A percentile compares a stretch with the other conserved stretches of the same genome.
These are phyloP conservation scores for Danio kyathit DNA, from an alignment of 2,797 vertebrate species.

Conservation along the genomic window DNA sequence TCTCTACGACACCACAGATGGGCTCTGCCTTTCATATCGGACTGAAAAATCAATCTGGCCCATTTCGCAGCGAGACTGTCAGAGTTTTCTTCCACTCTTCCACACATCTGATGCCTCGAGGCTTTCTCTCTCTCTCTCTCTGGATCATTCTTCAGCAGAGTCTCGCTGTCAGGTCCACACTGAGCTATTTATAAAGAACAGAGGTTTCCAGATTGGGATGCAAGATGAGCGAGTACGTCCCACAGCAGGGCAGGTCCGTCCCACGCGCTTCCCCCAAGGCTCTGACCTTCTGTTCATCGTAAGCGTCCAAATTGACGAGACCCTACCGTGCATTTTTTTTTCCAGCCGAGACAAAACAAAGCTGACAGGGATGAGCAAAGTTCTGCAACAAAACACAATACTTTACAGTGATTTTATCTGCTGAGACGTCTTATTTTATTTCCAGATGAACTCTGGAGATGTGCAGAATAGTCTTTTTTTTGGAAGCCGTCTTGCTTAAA, in stretches of 20 bases:
- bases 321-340: slow-evolving; percentile 6
- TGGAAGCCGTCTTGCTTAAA: not conserved
- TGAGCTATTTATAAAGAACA: slow-evolving; percentile 57
- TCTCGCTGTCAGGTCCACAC: slow-evolving; percentile 45
- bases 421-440: not conserved
- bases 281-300: slow-evolving; percentile 59
- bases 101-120: slow-evolving; percentile 34
- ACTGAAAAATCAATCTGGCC: slow-evolving; percentile 45
- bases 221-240: slow-evolving; percentile 19
- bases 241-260: slow-evolving; percentile 36
- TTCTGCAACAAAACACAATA: not conserved
- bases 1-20: slow-evolving; percentile 49
- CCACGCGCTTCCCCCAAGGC: slow-evolving; percentile 45
- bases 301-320: slow-evolving; percentile 40
- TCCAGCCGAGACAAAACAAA: slow-evolving; percentile 27
- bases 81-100: slow-evolving; percentile 35
- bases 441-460: not conserved
- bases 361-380: not conserved
- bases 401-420: slow-evolving; percentile 6
- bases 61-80: slow-evolving; percentile 39
- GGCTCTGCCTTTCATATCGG: slow-evolving; percentile 49
- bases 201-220: slow-evolving; percentile 54
- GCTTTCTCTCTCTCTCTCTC: slow-evolving; percentile 14
- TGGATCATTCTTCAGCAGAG: slow-evolving; percentile 32
- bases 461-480: not conserved